Evolutionary conservation across 1,140 invertebrate genomes (phyloP).

Genomic region (Sarcophaga peregrina): DNA sequence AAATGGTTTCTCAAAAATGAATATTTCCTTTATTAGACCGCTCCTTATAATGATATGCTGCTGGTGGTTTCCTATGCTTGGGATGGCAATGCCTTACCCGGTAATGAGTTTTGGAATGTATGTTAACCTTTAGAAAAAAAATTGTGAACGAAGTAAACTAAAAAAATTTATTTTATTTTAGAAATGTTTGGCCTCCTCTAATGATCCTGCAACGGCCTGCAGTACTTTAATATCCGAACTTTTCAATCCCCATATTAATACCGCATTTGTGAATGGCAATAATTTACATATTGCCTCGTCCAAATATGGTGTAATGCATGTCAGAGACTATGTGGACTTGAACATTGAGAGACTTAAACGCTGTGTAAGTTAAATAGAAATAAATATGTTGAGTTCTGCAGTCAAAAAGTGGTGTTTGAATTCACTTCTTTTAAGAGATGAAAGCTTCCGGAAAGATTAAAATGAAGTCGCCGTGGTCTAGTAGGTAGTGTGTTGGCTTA

Average conservation of each 20-base stretch:
- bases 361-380: too few relatives aligned
- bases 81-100: constrained; percentile 76
- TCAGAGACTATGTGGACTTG: constrained; percentile 67
- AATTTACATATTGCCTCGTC: constrained; percentile 69
- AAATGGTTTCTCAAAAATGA: background rate
- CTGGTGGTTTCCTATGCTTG: constrained; percentile 74
- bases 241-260: constrained; percentile 71
- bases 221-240: constrained; percentile 71
- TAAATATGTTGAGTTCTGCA: too few relatives aligned
- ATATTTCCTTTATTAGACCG: constrained; percentile 12
- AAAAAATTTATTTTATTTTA: constrained; percentile 40
- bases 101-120: constrained; percentile 71
- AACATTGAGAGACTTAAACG: constrained; percentile 43
- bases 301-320: constrained; percentile 68
- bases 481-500: too few relatives aligned
- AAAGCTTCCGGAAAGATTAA: too few relatives aligned
- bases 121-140: background rate
- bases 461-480: too few relatives aligned
- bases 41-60: constrained; percentile 55
- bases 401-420: too few relatives aligned
- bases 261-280: constrained; percentile 64
- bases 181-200: constrained; percentile 66
- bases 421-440: too few relatives aligned
- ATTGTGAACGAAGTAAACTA: background rate
- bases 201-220: constrained; percentile 74